Conservation (phyloP, 2,888 invertebrate species). For the Meloe dianella region DNA sequence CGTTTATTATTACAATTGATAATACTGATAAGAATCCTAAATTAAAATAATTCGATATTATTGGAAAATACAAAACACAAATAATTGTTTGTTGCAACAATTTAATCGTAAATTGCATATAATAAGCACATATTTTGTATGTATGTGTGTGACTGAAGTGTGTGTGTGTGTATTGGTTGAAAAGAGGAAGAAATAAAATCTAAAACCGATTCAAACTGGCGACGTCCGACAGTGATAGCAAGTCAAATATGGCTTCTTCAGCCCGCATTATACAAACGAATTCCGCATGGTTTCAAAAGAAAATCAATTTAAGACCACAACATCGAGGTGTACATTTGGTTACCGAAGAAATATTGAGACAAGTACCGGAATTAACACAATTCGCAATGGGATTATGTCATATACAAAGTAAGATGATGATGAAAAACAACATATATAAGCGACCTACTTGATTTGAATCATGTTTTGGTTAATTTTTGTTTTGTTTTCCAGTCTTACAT, state of each 20-base stretch:
- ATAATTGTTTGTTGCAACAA: too few species aligned
- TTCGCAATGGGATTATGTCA: constrained; percentile 96
- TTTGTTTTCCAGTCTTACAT: constrained; percentile 87
- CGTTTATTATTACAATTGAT: not conserved
- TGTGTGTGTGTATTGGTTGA: not conserved
- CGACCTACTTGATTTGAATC: too few species aligned
- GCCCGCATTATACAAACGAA: constrained; percentile 89
- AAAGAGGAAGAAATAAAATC: constrained; percentile 17
- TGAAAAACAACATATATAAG: not conserved
- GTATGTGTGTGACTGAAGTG: constrained; percentile 47
- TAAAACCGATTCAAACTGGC: constrained; percentile 55
- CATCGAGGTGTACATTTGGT: constrained; percentile 97
- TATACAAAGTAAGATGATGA: constrained; percentile 85
- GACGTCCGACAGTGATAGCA: constrained; percentile 60
- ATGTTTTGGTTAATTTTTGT: too few species aligned
- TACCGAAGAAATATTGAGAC: constrained; percentile 93
- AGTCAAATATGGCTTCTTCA: constrained; percentile 82
- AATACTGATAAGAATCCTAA: not conserved
- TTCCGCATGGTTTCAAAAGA: constrained; percentile 98
- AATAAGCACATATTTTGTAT: constrained; percentile 33
- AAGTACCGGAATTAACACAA: constrained; percentile 92
- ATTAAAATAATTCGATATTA: not conserved
- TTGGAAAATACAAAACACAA: too few species aligned
- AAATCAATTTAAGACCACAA: constrained; percentile 94
- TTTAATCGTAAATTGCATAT: too few species aligned